Evolutionary conservation across 2,113 vertebrate species (phyloP), one percentile per base, ranked within the genome.

Genomic region (Naja naja): DNA sequence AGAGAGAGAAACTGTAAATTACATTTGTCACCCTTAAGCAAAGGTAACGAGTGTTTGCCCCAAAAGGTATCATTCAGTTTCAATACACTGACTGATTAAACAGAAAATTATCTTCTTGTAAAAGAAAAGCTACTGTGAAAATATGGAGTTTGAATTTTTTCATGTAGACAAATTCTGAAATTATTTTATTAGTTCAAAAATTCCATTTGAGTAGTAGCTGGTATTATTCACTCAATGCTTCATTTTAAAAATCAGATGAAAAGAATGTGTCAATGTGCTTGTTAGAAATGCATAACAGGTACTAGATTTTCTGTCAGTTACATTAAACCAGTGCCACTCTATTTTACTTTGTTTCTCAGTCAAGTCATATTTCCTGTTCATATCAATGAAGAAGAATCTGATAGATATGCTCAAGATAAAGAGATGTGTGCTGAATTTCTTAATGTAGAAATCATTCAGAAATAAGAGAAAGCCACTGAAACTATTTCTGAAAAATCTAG

Each of bases 1-100:
- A 5, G 3, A 10, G 11, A 16, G 12, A 2, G 1, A n/a, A 1
- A 69, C 0, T 43, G 20, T 2, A 5, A 90, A 54, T 54, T 92
- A 60, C 85, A 91, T 8, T 0, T 69, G 54, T 89, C 93, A 92
- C 16, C 87, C 87, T 92, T 92, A 91, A 94, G 88, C 88, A 91
- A 94, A 92, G 69, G 45, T n/a, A n/a, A n/a, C n/a, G n/a, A n/a
- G n/a, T n/a, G n/a, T n/a, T n/a, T n/a, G 90, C 20, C 64, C 34
- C 55, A 88, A 89, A 94, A 81, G 74, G 1, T 94, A 60, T 23
- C 5, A 86, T 94, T 89, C 87, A 91, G 4, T 94, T 12, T 39
- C 55, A 92, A 74, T 49, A 14, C 58, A 85, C 9, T 91, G n/a
- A n/a, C 30, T 14, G 6, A 0, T 58, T 55, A 90, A 16, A 91